Percentiles rank a stretch among this genome's conserved stretches.
These are phyloP conservation scores for Micronycteris hirsuta DNA, from an alignment of 2,113 vertebrate species.

Conservation along the genomic window DNA sequence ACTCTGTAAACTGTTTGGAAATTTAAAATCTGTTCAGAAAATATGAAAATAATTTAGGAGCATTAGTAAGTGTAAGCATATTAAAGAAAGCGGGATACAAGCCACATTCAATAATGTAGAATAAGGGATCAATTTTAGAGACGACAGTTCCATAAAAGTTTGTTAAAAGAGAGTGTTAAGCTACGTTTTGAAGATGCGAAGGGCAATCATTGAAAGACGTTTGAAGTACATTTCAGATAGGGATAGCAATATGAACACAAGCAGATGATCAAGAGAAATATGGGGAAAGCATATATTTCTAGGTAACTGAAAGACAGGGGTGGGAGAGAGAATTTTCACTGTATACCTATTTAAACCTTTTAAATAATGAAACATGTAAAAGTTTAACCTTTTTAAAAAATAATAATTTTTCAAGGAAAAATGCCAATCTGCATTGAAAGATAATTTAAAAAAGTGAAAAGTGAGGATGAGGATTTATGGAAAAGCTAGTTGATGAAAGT, in stretches of 20 bases:
- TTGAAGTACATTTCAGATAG: slow-evolving; percentile 7
- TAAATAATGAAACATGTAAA: not conserved
- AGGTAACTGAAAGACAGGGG: not conserved
- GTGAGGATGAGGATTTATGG: not conserved
- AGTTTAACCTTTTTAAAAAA: not conserved
- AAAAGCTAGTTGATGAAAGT: not conserved
- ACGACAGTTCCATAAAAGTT: not conserved
- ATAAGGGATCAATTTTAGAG: not conserved
- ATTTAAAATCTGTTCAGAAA: slow-evolving; percentile 14
- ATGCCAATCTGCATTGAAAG: not conserved
- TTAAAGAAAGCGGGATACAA: not conserved
- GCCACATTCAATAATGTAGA: not conserved
- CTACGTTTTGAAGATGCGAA: not conserved
- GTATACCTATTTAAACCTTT: not conserved
- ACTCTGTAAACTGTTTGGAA: not conserved
- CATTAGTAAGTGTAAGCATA: slow-evolving; percentile 17
- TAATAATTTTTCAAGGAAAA: not conserved
- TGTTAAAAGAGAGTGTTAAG: not conserved
- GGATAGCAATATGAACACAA: not conserved
- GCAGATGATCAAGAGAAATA: not conserved
- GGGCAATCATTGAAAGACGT: not conserved
- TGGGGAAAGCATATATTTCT: not conserved
- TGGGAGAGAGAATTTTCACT: not conserved
- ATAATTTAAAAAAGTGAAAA: not conserved
- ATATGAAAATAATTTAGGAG: not conserved